phyloP scores from a whole-genome alignment of 2,888 invertebrate species.

The Linhomoeus sp. region DNA sequence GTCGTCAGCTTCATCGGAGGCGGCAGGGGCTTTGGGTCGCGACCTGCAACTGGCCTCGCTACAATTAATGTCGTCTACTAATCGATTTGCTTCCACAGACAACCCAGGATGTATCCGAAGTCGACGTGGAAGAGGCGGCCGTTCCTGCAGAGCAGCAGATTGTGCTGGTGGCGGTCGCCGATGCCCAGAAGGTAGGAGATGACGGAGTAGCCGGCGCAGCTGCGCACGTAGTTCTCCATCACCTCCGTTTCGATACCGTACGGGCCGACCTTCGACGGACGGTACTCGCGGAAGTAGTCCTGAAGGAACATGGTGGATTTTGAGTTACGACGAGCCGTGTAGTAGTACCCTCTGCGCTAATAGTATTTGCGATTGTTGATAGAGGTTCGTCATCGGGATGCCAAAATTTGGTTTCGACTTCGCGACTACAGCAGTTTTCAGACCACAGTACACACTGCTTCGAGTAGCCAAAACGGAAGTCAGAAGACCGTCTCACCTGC shows the following conservation, averaged over 20 bases:
- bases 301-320: constrained; percentile 30
- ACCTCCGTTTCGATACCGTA: constrained; percentile 78
- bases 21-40: constrained; percentile 94
- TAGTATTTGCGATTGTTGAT: too few relatives aligned
- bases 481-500: too few relatives aligned
- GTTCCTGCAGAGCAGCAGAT: constrained; percentile 65
- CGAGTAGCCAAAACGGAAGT: too few relatives aligned
- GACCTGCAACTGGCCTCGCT: constrained; percentile 29
- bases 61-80: background rate
- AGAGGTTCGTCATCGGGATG: too few relatives aligned
- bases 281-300: constrained; percentile 72
- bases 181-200: constrained; percentile 93
- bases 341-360: too few relatives aligned
- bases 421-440: too few relatives aligned
- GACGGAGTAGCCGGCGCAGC: constrained; percentile 70
- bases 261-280: constrained; percentile 64
- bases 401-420: too few relatives aligned
- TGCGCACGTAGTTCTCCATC: constrained; percentile 76
- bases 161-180: constrained; percentile 91
- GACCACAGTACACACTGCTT: too few relatives aligned
- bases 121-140: constrained; percentile 86
- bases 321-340: too few relatives aligned
- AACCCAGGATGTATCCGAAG: constrained; percentile 79
- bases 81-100: too few relatives aligned
- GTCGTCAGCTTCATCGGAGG: constrained; percentile 96